These are phyloP conservation scores for Sinohyriopsis cumingii DNA, from an alignment of 2,888 invertebrate genomes.

Conservation along the genomic window DNA sequence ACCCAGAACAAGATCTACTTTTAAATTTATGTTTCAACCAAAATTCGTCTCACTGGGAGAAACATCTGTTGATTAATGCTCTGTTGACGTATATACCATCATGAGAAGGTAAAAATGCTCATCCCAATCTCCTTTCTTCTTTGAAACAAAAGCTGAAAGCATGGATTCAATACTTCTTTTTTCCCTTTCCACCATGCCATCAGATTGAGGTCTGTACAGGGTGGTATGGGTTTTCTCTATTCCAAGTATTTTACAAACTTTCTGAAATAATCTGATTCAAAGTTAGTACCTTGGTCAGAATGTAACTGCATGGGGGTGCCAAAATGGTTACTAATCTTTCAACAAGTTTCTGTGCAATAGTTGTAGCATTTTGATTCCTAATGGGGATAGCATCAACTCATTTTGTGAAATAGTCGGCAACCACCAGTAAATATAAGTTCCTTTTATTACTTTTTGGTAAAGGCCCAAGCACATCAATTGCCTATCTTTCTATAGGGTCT, in stretches of 20 bases:
- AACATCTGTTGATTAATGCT: no score
- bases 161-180: constrained; percentile 7
- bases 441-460: no score
- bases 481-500: constrained; percentile 14
- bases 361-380: constrained; percentile 14
- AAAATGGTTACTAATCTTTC: constrained; percentile 2
- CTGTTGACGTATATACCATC: no score
- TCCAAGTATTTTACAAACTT: constrained; percentile 10
- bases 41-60: no score
- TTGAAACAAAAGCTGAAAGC: neutral
- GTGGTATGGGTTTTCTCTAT: constrained; percentile 7
- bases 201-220: constrained; percentile 3
- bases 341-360: neutral
- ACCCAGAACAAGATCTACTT: no score
- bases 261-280: constrained; percentile 10
- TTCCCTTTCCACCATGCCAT: constrained; percentile 12
- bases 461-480: constrained; percentile 5
- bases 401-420: constrained; percentile 30
- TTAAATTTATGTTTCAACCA: no score
- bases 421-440: neutral
- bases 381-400: constrained; percentile 19
- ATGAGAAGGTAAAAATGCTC: no score
- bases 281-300: constrained; percentile 12
- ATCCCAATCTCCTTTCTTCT: no score
- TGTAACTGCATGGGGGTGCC: constrained; percentile 16